phyloP scores from a whole-genome alignment of 2,113 vertebrate genomes.

The Geothlypis trichas region DNA sequence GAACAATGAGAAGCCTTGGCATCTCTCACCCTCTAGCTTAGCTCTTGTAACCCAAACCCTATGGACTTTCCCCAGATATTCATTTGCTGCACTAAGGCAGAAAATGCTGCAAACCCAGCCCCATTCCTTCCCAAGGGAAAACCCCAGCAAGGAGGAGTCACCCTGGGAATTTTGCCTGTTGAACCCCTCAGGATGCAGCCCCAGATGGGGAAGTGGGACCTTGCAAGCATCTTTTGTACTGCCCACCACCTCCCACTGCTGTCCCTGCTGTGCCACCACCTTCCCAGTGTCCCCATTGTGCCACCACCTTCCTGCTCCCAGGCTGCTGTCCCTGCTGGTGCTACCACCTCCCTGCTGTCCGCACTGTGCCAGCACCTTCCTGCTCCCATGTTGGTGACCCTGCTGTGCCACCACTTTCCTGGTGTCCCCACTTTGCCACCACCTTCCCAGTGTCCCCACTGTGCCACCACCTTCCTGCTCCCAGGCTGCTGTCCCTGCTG shows the following conservation, averaged over 20 bases:
- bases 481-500: neutral
- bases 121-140: neutral
- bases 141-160: neutral
- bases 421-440: neutral
- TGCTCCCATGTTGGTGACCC: neutral
- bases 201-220: neutral
- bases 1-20: neutral
- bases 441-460: neutral
- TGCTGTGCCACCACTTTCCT: neutral
- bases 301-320: no score
- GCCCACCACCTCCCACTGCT: neutral
- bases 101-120: neutral
- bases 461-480: neutral
- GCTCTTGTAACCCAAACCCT: neutral
- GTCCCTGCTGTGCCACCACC: neutral
- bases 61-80: neutral
- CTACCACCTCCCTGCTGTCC: fast-evolving
- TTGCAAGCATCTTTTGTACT: no score
- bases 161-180: neutral
- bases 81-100: neutral
- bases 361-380: neutral
- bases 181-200: neutral
- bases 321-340: neutral
- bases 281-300: fast-evolving
- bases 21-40: neutral